Percentiles rank a stretch among this genome's conserved stretches.
phyloP scores from a whole-genome alignment of 2,797 vertebrate species.

The Menidia menidia region DNA sequence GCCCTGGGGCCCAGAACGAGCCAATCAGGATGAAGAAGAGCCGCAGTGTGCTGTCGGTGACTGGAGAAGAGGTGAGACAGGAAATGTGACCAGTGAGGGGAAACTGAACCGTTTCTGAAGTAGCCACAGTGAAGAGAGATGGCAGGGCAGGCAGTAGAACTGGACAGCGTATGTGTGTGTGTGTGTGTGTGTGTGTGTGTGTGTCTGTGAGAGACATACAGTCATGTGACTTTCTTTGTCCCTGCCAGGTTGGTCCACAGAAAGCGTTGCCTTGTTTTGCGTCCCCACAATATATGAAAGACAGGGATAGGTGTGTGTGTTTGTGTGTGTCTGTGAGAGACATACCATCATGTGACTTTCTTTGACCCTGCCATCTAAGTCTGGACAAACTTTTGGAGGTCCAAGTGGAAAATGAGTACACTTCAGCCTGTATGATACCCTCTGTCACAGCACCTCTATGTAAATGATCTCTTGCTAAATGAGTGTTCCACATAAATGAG shows the following conservation, averaged over 20 bases:
- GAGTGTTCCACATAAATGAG: slow-evolving; percentile 30
- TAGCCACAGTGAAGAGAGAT: neutral
- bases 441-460: slow-evolving; percentile 33
- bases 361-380: slow-evolving; percentile 50
- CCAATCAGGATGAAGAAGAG: slow-evolving; percentile 85
- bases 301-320: neutral
- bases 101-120: neutral
- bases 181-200: slow-evolving; percentile 7
- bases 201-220: slow-evolving; percentile 13
- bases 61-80: slow-evolving; percentile 79
- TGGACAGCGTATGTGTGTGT: neutral
- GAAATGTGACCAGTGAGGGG: slow-evolving; percentile 17
- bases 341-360: slow-evolving; percentile 27
- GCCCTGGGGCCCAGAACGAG: slow-evolving; percentile 84
- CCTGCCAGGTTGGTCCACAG: too few relatives aligned
- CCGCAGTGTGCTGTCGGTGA: slow-evolving; percentile 83
- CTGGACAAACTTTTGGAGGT: slow-evolving; percentile 25
- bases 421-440: slow-evolving; percentile 12
- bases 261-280: too few relatives aligned
- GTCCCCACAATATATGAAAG: too few relatives aligned
- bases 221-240: slow-evolving; percentile 29
- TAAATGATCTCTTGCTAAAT: slow-evolving; percentile 37
- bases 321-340: slow-evolving; percentile 9
- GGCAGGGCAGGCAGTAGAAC: neutral
- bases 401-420: slow-evolving; percentile 40